Base-by-base conservation (phyloP, 2,113 vertebrate species). In the Procavia capensis region DNA sequence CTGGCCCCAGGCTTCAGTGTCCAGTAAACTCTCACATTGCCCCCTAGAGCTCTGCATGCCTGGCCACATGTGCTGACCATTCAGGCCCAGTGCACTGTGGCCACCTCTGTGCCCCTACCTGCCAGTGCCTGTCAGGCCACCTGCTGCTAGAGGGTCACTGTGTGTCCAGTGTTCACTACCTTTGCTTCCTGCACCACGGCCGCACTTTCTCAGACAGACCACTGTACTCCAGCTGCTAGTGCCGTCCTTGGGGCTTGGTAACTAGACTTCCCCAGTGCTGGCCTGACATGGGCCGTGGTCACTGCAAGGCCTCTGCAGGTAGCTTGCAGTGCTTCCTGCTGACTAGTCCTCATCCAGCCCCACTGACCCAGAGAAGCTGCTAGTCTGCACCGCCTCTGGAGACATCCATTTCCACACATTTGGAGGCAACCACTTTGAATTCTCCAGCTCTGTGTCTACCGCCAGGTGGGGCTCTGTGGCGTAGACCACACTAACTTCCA, bases 371-470 rank as follows among this genome's bases (percentile, higher is more conserved):
- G 88, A 91, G 61, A 94, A 95, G 91, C 85, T 93, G 13, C 95
- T 97, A 39, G 97, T 96, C 22, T 98, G 98, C 87, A 93, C 87
- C 0, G 97, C 97, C 34, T 92, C 97, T 3, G 98, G 98, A 34
- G 98, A 98, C 92, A 97, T 98, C 14, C 97, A 98, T 94, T 98
- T 98, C 86, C 92, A 29, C 50, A 98, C 98, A 10, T 98, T 98
- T 34, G 97, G 98, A 36, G 98, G 98, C 3, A 57, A 41, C 63
- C 96, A 13, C 86, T 99, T 66, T 70, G 94, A 98, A 88, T 98
- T 98, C 98, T 98, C 97, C 61, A 98, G 98, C 34, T 98, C 98
- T 99, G 98, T 34, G 90, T 96, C 72, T 98, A 99, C 96, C 96
- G 95, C 93, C 96, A 98, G 90, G 97, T 82, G 22, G 95, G 93